Percentiles rank a stretch among this genome's conserved stretches.
Conservation (phyloP, 2,888 invertebrate species). For the Panzeria rudis region DNA sequence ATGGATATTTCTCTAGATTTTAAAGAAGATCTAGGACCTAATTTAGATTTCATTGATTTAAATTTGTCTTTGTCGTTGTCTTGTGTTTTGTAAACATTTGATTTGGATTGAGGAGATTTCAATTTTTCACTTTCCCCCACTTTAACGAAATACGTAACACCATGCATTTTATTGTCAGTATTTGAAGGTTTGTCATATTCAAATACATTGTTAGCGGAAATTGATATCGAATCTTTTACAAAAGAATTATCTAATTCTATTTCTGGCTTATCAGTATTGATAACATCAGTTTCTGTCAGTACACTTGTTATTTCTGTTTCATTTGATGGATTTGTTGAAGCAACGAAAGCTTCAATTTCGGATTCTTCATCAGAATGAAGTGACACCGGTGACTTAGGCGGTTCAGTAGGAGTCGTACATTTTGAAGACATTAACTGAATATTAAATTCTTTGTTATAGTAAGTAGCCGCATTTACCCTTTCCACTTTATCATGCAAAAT, state of each 20-base stretch:
- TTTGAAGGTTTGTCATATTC: not conserved
- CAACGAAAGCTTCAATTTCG: conserved; percentile 31
- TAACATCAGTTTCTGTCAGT: not conserved
- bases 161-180: conserved; percentile 16
- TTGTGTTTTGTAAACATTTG: not conserved
- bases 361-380: conserved; percentile 62
- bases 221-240: not conserved
- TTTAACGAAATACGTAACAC: conserved; percentile 65
- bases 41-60: not conserved
- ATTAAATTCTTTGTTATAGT: not conserved
- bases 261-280: not conserved
- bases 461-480: too few species aligned
- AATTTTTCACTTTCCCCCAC: conserved; percentile 33
- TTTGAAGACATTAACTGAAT: too few species aligned
- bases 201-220: not conserved
- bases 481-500: not conserved
- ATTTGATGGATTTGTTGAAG: not conserved
- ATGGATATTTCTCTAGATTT: not conserved
- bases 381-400: not conserved
- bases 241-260: not conserved
- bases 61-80: not conserved
- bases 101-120: not conserved
- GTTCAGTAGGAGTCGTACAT: not conserved
- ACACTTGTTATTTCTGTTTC: not conserved
- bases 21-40: not conserved